Base-by-base conservation (phyloP, 2,113 vertebrate genomes). In the Synchiropus splendidus region DNA sequence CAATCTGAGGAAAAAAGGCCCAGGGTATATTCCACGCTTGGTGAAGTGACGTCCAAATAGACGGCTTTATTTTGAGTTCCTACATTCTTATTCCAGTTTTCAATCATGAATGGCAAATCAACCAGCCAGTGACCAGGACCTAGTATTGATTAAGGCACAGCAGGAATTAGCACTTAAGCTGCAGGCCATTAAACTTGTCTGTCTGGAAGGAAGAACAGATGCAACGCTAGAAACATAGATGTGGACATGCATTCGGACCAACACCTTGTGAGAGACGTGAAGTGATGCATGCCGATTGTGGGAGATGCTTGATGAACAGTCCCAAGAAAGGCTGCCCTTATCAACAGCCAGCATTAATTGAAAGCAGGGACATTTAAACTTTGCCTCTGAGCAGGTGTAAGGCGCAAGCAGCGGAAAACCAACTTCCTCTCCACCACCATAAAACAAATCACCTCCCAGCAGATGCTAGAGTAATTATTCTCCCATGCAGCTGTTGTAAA, bases 341-440 rank as follows among this genome's bases (percentile, higher is more conserved):
- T 80, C 74, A 71, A 72, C 51, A 63, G 61, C 52, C n/a, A 4
- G 60, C 62, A 69, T 73, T 81, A 84, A 86, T 83, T 74, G 80
- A 37, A 83, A 82, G 72, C 38, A 18, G 74, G 72, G 75, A 69
- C 70, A 74, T 78, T 80, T 59, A 61, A 72, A 83, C 63, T 72
- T 46, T 1, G 50, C 43, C 58, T 69, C 53, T 32, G 61, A 67
- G 66, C 51, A 50, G 40, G 36, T 32, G 53, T 61, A 55, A 39
- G 31, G 48, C 27, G 46, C 45, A 51, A 42, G 65, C 36, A 51
- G 62, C 59, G 52, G 35, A 60, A 58, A 54, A 53, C 56, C 55
- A 39, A 14, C 42, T 58, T 59, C 54, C 35, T 71, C 61, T 67
- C 49, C 47, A 41, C 63, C 42, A 1, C 69, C 47, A 45, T 70